Percentiles rank a stretch among this genome's conserved stretches.
phyloP scores from a whole-genome alignment of 2,888 invertebrate species.

The Agrotis clavis region DNA sequence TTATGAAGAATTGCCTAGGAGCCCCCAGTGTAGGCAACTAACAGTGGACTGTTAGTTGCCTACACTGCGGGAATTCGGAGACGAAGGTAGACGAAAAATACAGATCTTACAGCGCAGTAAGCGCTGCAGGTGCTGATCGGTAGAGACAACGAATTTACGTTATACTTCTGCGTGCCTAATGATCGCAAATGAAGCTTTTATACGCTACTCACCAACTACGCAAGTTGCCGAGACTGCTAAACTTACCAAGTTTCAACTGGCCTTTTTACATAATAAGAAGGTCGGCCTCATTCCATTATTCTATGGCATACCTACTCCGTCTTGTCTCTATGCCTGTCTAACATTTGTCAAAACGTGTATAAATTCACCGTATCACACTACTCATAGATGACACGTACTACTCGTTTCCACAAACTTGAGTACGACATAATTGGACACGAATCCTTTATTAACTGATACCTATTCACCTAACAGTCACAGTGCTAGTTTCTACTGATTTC shows the following conservation, averaged over 20 bases:
- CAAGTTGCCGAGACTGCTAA: neutral
- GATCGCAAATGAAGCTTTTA: neutral
- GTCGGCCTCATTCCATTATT: conserved; percentile 25
- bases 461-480: conserved; percentile 28
- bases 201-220: neutral
- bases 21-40: too few relatives aligned
- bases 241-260: neutral
- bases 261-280: conserved; percentile 10
- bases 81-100: neutral
- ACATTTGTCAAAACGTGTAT: conserved; percentile 19
- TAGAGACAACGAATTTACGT: neutral
- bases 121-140: neutral
- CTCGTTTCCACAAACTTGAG: conserved; percentile 5
- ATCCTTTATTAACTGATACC: neutral
- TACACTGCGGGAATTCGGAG: neutral
- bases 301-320: neutral
- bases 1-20: neutral
- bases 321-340: neutral
- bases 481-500: conserved; percentile 23
- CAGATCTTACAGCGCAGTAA: neutral
- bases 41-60: neutral
- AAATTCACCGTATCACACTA: conserved; percentile 26
- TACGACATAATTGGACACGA: conserved; percentile 4
- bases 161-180: neutral
- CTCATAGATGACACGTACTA: too few relatives aligned